Evolutionary conservation across 2,797 vertebrate genomes (phyloP).

Genomic region (Danionella dracula): DNA sequence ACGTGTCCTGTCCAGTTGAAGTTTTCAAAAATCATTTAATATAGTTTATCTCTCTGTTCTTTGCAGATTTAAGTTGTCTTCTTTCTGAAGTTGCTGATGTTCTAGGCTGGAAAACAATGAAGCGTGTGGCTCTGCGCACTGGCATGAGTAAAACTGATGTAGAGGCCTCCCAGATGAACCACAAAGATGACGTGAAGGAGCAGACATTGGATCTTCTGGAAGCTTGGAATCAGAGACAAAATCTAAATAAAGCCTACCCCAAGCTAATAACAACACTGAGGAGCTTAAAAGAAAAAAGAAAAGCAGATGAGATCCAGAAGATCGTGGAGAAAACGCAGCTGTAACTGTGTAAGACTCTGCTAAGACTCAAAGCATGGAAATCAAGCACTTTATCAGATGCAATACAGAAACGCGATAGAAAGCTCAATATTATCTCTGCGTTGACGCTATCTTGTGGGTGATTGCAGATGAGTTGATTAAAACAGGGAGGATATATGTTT

Average conservation of each 20-base stretch:
- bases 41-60: too few relatives aligned
- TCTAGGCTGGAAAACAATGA: slow-evolving; percentile 47
- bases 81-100: slow-evolving; percentile 21
- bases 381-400: neutral
- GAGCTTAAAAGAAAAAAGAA: rapidly evolving
- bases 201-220: slow-evolving; percentile 16
- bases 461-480: too few relatives aligned
- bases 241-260: neutral
- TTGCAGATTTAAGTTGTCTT: neutral
- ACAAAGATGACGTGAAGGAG: neutral
- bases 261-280: slow-evolving; percentile 7
- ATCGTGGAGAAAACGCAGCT: slow-evolving; percentile 9
- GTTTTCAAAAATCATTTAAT: too few relatives aligned
- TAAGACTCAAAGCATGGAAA: neutral
- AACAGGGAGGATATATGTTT: too few relatives aligned
- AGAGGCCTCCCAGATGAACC: rapidly evolving
- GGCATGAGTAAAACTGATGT: rapidly evolving
- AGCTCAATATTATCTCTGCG: too few relatives aligned
- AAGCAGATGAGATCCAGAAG: neutral
- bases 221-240: slow-evolving; percentile 31
- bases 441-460: too few relatives aligned
- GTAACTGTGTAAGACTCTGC: neutral
- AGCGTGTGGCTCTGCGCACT: slow-evolving; percentile 17
- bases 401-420: neutral
- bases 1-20: too few relatives aligned